Base-by-base conservation (phyloP, 1,140 invertebrate species). In the Steinernema feltiae region DNA sequence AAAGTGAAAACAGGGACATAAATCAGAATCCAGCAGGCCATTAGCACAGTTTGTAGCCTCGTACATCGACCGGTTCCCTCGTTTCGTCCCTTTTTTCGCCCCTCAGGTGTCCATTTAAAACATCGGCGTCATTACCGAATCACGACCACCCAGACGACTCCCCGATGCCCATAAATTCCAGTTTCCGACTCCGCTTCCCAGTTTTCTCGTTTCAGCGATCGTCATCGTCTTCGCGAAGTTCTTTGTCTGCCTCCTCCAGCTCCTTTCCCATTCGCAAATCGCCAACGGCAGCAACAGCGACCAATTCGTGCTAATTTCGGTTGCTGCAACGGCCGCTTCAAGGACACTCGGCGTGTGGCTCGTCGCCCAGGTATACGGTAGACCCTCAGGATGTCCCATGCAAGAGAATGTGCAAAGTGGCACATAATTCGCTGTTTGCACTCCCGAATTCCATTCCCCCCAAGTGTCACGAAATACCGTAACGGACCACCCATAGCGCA, bases 131-230 rank as follows among this genome's bases (percentile, higher is more conserved):
- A 63, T 63, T 63, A 63, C 53, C 53, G 53, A 63, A 63, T 63
- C 53, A 63, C 53, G 53, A 27, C 53, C 53, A n/a, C 53, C 53
- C 53, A 27, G 35, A 18, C 35, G n/a, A n/a, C n/a, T n/a, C n/a
- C n/a, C n/a, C n/a, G 53, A 63, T 63, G 53, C 53, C 53, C 53
- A 63, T 63, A 63, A 63, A 63, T 63, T n/a, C 53, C 53, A 63
- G 53, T 63, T 63, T 63, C 53, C 41, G 41, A 15, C 53, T 63
- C 53, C 53, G 12, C 24, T 27, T 63, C 24, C 15, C 24, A 41
- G 7, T 21, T 63, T 63, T 21, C 24, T 27, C 53, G 53, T 63
- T 63, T 63, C 53, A 63, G 53, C 53, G 53, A 27, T 27, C 12
- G 12, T 27, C 53, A 21, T 27, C 53, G 53, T 27, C 53, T 41